These are phyloP conservation scores for Hirtodrosophila trivittata DNA, from an alignment of 2,888 invertebrate species.

Conservation along the genomic window DNA sequence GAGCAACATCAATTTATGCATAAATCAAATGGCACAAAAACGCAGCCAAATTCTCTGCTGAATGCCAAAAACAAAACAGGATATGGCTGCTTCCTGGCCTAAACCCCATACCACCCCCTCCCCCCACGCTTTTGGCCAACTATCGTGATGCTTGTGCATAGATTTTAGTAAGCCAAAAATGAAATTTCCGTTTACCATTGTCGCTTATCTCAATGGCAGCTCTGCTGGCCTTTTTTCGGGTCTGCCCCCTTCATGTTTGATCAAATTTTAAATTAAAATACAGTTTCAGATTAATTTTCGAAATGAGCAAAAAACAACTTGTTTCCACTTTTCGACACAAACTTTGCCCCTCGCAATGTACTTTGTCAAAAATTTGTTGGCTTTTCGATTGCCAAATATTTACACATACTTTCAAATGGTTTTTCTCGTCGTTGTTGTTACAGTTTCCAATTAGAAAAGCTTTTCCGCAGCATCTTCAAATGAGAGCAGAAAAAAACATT, in stretches of 20 bases:
- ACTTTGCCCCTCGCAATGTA: too few species aligned
- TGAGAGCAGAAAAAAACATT: too few species aligned
- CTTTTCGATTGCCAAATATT: constrained; percentile 9
- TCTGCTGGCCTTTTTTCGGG: constrained; percentile 6
- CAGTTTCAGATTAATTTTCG: constrained; percentile 39
- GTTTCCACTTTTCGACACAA: background rate
- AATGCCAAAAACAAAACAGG: constrained; percentile 6
- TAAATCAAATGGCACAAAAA: constrained; percentile 67
- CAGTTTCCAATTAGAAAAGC: too few species aligned
- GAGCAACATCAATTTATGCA: constrained; percentile 67
- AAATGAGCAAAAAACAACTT: constrained; percentile 12
- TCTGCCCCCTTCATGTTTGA: too few species aligned
- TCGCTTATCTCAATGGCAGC: constrained; percentile 33
- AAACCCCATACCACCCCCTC: background rate
- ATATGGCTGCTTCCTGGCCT: constrained; percentile 14
- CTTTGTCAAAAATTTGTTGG: background rate
- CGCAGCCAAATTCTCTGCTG: constrained; percentile 27
- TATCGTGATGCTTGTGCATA: constrained; percentile 24
- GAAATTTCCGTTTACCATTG: constrained; percentile 52
- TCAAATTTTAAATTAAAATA: constrained; percentile 46
- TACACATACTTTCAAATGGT: background rate
- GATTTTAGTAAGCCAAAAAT: constrained; percentile 41
- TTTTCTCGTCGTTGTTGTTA: too few species aligned
- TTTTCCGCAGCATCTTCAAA: too few species aligned
- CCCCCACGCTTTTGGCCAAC: background rate